These are phyloP conservation scores for Helicorthomorpha holstii DNA, from an alignment of 1,140 invertebrate species.

Conservation along the genomic window DNA sequence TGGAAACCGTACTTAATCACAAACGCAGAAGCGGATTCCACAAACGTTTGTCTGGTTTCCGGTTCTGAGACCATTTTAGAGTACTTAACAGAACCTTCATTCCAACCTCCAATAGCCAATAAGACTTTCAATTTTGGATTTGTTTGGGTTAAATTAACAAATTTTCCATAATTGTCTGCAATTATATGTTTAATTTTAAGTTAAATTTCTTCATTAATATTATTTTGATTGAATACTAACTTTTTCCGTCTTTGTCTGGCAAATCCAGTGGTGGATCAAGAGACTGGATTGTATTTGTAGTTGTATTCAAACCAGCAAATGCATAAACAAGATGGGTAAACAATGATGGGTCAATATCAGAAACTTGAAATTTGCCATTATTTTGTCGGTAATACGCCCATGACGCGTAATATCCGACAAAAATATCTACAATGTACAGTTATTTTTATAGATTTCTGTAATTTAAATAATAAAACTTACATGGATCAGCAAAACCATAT, in stretches of 20 bases:
- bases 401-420: constrained; percentile 58
- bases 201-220: constrained; percentile 4
- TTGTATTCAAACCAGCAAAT: constrained; percentile 57
- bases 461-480: no score
- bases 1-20: constrained; percentile 57
- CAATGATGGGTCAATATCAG: constrained; percentile 52
- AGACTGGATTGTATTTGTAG: constrained; percentile 40
- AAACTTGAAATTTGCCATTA: constrained; percentile 41
- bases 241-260: constrained; percentile 45
- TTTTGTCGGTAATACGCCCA: constrained; percentile 54
- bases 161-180: not conserved
- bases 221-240: constrained; percentile 9
- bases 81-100: constrained; percentile 64
- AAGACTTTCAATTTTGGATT: constrained; percentile 58
- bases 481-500: no score
- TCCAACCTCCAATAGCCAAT: constrained; percentile 74
- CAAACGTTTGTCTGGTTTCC: constrained; percentile 38
- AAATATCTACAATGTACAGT: no score
- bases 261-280: constrained; percentile 53
- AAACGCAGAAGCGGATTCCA: constrained; percentile 40
- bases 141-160: constrained; percentile 32
- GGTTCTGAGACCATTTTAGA: constrained; percentile 46
- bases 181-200: constrained; percentile 6
- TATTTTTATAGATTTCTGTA: no score
- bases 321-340: constrained; percentile 79